These are phyloP conservation scores for Acronicta alni DNA, from an alignment of 2,888 invertebrate species.

Conservation along the genomic window DNA sequence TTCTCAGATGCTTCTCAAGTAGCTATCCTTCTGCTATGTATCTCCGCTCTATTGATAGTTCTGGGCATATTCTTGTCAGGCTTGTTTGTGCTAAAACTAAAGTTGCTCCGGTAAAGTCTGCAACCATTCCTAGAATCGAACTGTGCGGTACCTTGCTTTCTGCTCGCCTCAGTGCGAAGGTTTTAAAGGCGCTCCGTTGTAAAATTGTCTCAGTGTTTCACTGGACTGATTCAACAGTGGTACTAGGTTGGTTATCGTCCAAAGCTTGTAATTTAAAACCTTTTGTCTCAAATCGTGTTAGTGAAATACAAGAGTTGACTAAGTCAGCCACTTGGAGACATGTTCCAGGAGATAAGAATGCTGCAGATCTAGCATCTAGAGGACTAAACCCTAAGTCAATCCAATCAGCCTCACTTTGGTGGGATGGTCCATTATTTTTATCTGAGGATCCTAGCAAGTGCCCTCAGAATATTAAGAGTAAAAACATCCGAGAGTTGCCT, in stretches of 20 bases:
- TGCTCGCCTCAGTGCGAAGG: slow-evolving; percentile 17
- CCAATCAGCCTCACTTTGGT: neutral
- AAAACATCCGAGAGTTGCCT: neutral
- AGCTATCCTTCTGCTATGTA: neutral
- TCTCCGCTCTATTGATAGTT: neutral
- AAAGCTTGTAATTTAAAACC: slow-evolving; percentile 23
- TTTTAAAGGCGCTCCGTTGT: slow-evolving; percentile 14
- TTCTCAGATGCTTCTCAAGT: slow-evolving; percentile 3
- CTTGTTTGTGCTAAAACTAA: slow-evolving; percentile 26
- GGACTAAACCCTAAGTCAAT: slow-evolving; percentile 21
- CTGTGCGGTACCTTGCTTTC: slow-evolving; percentile 18
- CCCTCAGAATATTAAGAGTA: neutral
- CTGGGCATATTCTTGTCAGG: neutral
- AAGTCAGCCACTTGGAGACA: slow-evolving; percentile 15
- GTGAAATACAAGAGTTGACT: slow-evolving; percentile 38
- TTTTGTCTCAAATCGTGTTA: slow-evolving; percentile 44
- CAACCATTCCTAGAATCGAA: slow-evolving; percentile 25
- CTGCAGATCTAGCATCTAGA: slow-evolving; percentile 41
- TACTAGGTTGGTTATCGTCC: slow-evolving; percentile 26
- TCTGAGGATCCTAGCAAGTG: neutral
- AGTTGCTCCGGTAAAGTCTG: slow-evolving; percentile 28
- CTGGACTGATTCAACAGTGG: slow-evolving; percentile 6
- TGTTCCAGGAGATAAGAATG: slow-evolving; percentile 32
- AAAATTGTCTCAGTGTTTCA: neutral
- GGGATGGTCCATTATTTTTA: neutral